phyloP scores from a whole-genome alignment of 2,888 invertebrate species.

The Synanthedon vespiformis region DNA sequence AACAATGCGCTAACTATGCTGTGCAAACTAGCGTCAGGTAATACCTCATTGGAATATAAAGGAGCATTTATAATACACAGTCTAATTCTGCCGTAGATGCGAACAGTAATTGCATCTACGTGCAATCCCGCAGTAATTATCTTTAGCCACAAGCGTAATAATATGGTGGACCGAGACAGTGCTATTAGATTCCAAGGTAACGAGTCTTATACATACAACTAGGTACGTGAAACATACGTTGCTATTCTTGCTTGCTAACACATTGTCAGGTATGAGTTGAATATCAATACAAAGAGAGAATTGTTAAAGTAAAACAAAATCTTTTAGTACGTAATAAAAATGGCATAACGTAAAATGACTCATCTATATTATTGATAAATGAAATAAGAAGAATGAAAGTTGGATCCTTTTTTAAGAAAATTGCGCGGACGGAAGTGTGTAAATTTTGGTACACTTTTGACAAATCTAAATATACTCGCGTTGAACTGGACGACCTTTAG shows the following conservation, averaged over 20 bases:
- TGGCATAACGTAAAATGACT: no score
- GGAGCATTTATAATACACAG: conserved; percentile 3
- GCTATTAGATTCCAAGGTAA: conserved; percentile 39
- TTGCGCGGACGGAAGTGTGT: no score
- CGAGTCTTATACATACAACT: conserved; percentile 15
- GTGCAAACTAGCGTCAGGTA: neutral
- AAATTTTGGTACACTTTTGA: no score
- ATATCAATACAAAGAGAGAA: no score
- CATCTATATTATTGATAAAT: no score
- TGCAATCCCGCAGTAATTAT: conserved; percentile 55
- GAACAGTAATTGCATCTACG: conserved; percentile 44
- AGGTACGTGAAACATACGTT: neutral
- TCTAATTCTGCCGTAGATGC: conserved; percentile 14
- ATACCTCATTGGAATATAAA: neutral
- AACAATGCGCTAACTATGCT: neutral
- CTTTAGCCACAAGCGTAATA: conserved; percentile 45
- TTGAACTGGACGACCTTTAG: no score
- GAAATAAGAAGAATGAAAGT: no score
- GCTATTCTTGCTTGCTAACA: neutral
- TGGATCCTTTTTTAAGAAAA: no score
- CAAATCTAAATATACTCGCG: no score
- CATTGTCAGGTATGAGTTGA: no score
- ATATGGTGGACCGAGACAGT: conserved; percentile 24
- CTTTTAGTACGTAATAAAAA: no score
- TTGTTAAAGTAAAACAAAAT: no score